Percentiles rank a stretch among this genome's conserved stretches.
These are phyloP conservation scores for Poeciliopsis prolifica DNA, from an alignment of 2,113 vertebrate species.

Conservation along the genomic window DNA sequence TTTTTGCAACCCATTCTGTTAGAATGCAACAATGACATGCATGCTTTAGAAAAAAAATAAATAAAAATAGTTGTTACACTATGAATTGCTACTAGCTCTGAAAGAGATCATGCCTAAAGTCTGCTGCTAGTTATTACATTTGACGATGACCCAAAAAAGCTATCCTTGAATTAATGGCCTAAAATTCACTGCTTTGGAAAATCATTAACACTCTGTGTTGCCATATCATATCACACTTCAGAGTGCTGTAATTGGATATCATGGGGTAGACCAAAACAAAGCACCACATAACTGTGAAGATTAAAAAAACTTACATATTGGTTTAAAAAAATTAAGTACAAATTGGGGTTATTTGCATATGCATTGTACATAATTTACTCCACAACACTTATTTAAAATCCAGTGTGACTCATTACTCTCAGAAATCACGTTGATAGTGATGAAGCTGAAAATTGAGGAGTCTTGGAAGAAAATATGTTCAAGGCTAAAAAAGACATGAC, in stretches of 20 bases:
- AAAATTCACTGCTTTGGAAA: not conserved
- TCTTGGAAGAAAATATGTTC: too few relatives aligned
- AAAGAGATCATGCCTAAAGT: not conserved
- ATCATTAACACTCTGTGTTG: not conserved
- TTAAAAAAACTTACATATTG: not conserved
- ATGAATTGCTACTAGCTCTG: not conserved
- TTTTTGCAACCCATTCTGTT: conserved; percentile 25
- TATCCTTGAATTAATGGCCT: not conserved
- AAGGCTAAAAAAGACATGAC: too few relatives aligned
- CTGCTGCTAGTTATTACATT: too few relatives aligned
- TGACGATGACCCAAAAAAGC: too few relatives aligned
- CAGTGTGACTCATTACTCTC: too few relatives aligned
- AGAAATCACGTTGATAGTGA: not conserved
- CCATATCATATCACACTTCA: not conserved
- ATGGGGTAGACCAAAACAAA: not conserved
- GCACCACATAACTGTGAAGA: not conserved
- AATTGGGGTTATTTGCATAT: not conserved
- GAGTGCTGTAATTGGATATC: not conserved
- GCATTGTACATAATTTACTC: too few relatives aligned
- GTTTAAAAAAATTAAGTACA: not conserved
- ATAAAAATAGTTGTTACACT: not conserved
- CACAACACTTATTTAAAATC: too few relatives aligned
- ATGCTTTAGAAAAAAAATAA: not conserved
- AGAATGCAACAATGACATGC: not conserved
- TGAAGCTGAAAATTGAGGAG: too few relatives aligned